Evolutionary conservation across 1,140 invertebrate species (phyloP).

Genomic region (Scaptodrosophila lebanonensis): DNA sequence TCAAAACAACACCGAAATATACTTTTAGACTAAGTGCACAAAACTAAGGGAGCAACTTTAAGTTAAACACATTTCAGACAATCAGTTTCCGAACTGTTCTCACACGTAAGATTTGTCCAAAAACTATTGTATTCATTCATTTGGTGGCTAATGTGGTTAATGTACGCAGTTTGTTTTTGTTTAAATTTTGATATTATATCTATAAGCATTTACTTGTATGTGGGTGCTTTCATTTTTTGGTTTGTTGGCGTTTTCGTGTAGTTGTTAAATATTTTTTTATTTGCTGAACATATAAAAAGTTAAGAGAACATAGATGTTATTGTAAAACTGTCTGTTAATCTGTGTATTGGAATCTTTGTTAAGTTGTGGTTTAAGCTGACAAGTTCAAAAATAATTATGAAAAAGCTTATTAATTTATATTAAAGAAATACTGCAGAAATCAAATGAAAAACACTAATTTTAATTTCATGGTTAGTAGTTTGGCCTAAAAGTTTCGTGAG

Average conservation of each 20-base stretch:
- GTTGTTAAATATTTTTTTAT: constrained; percentile 13
- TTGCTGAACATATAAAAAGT: constrained; percentile 8
- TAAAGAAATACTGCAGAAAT: constrained; percentile 24
- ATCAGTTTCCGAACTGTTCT: too few species aligned
- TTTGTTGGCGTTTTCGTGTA: constrained; percentile 51
- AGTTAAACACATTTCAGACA: too few species aligned
- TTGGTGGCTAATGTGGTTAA: constrained; percentile 40
- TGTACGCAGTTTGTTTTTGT: constrained; percentile 37
- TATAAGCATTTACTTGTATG: constrained; percentile 26
- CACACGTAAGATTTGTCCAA: too few species aligned
- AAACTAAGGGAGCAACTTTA: too few species aligned
- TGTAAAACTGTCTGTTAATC: constrained; percentile 58
- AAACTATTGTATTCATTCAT: neutral
- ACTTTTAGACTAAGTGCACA: too few species aligned
- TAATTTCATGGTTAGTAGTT: neutral
- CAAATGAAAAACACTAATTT: constrained; percentile 1
- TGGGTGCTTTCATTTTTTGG: constrained; percentile 11
- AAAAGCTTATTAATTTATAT: constrained; percentile 69
- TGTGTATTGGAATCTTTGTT: constrained; percentile 67
- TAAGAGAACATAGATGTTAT: constrained; percentile 35
- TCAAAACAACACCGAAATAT: too few species aligned
- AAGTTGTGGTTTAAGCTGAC: constrained; percentile 70
- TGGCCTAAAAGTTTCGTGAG: too few species aligned
- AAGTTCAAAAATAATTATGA: constrained; percentile 66
- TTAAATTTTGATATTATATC: constrained; percentile 27